Percentiles rank a stretch among this genome's conserved stretches.
Conservation (phyloP, 2,797 vertebrate genomes). For the Sebastes reedi region DNA sequence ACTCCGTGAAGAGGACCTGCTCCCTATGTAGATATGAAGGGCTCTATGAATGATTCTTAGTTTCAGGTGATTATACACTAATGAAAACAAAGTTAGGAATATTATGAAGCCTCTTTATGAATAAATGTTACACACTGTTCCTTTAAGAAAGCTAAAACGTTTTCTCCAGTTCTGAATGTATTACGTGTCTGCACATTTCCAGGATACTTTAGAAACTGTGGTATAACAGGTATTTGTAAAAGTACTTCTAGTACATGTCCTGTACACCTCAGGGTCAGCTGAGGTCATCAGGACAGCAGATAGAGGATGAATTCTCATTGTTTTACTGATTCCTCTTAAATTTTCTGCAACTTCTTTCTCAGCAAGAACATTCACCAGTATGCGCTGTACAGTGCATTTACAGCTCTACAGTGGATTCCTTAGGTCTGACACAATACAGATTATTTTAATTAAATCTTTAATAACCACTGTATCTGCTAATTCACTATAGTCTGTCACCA, state of each 20-base stretch:
- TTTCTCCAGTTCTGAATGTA: neutral
- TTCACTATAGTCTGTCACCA: neutral
- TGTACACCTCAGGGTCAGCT: neutral
- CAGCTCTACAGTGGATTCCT: neutral
- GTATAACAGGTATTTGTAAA: neutral
- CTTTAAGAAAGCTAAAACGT: neutral
- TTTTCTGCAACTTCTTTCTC: constrained; percentile 12
- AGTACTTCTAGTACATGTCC: neutral
- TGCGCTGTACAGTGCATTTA: neutral
- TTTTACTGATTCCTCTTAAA: constrained; percentile 36
- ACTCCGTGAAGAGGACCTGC: fast-evolving
- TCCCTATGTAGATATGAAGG: no score
- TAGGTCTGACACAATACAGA: neutral
- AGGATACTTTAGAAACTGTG: neutral
- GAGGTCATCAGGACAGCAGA: constrained; percentile 7
- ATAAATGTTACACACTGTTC: no score
- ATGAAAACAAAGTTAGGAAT: no score
- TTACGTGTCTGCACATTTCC: neutral
- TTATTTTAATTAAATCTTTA: neutral
- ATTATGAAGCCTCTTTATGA: no score
- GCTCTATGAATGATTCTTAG: no score
- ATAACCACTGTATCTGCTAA: neutral
- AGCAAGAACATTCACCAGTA: constrained; percentile 1
- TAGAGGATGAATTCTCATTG: constrained; percentile 1
- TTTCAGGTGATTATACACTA: no score